Percentiles rank a stretch among this genome's conserved stretches.
Conservation (phyloP, 2,888 invertebrate genomes). For the Eupeodes latifasciatus region DNA sequence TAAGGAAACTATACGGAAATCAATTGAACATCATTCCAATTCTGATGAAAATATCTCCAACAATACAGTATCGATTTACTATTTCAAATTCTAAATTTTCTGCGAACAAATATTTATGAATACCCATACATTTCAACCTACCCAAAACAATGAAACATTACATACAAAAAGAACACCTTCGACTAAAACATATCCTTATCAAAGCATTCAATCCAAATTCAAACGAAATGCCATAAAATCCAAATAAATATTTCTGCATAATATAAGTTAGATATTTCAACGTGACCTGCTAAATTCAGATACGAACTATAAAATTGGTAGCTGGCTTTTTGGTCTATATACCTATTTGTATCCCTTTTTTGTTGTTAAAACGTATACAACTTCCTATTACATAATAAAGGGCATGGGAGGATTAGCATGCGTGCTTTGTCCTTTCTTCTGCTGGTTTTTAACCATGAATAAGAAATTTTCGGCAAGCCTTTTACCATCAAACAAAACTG, state of each 20-base stretch:
- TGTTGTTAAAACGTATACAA: constrained; percentile 27
- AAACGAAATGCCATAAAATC: constrained; percentile 8
- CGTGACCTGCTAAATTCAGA: constrained; percentile 33
- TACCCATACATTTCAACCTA: background rate
- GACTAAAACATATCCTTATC: background rate
- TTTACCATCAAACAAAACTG: background rate
- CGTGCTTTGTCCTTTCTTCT: constrained; percentile 31
- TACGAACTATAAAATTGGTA: background rate
- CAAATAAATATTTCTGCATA: constrained; percentile 29
- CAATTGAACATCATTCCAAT: no score
- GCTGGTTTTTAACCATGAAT: background rate
- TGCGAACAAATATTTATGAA: background rate
- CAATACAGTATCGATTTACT: no score
- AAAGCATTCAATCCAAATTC: constrained; percentile 3
- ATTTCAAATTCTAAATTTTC: background rate
- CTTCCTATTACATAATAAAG: constrained; percentile 59
- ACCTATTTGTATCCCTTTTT: constrained; percentile 8
- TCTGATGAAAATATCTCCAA: no score
- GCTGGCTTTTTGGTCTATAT: background rate
- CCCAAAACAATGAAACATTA: background rate
- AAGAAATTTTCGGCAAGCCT: background rate
- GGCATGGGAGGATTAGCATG: constrained; percentile 43
- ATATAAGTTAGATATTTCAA: background rate
- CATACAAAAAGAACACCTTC: background rate
- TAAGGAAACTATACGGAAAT: no score